Percentiles rank a stretch among this genome's conserved stretches.
Evolutionary conservation across 1,140 invertebrate species (phyloP).

Genomic region (Caerostris darwini): DNA sequence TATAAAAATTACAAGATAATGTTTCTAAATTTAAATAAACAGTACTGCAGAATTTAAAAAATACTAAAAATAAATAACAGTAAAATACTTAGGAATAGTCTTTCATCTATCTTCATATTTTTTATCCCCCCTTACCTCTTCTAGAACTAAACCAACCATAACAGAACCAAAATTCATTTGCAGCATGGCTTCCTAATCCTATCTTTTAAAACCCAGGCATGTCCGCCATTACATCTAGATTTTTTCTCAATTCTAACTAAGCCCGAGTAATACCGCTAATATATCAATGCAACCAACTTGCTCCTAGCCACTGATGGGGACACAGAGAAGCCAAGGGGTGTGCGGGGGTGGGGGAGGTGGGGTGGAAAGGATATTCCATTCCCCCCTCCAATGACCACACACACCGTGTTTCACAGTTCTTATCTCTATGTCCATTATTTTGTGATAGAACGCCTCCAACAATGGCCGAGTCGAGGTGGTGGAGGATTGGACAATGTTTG

Average conservation of each 20-base stretch:
- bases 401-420: conserved; percentile 69
- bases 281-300: conserved; percentile 64
- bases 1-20: too few species aligned
- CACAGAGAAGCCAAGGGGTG: neutral
- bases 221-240: conserved; percentile 16
- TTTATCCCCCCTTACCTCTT: neutral
- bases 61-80: too few species aligned
- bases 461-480: conserved; percentile 44
- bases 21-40: too few species aligned
- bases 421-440: conserved; percentile 76
- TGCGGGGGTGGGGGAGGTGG: neutral
- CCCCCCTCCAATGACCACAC: conserved; percentile 70
- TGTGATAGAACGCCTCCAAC: conserved; percentile 71
- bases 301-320: conserved; percentile 28
- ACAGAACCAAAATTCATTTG: conserved; percentile 54
- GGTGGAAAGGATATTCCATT: too few species aligned
- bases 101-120: neutral
- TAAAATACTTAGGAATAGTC: neutral
- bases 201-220: conserved; percentile 57
- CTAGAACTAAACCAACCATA: neutral
- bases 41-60: too few species aligned
- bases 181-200: conserved; percentile 40
- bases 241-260: conserved; percentile 48
- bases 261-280: conserved; percentile 48
- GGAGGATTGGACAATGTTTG: conserved; percentile 38